Evolutionary conservation across 2,113 vertebrate genomes (phyloP).

Genomic region (Anoura caudifer): DNA sequence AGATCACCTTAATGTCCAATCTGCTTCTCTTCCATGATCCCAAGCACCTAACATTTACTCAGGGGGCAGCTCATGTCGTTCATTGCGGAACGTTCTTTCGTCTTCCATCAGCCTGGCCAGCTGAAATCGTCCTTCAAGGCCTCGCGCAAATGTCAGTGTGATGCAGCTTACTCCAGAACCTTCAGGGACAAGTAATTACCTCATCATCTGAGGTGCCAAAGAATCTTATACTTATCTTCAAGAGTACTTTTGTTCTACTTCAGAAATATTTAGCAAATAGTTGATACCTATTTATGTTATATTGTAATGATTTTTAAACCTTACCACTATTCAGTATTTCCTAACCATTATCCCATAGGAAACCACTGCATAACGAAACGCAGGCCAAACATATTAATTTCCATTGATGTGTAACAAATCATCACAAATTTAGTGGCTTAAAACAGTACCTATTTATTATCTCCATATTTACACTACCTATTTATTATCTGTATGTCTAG

Average conservation of each 20-base stretch:
- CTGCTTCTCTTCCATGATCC: not conserved
- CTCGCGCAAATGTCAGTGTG: not conserved
- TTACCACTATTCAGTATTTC: not conserved
- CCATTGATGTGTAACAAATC: not conserved
- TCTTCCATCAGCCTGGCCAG: not conserved
- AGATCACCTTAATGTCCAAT: not conserved
- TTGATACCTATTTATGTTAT: not conserved
- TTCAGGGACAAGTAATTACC: not conserved
- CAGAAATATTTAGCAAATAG: not conserved
- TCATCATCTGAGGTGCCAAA: not conserved
- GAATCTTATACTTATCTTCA: not conserved
- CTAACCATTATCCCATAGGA: not conserved
- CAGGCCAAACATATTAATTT: not conserved
- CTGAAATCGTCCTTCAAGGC: not conserved
- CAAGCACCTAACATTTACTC: not conserved
- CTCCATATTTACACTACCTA: not conserved
- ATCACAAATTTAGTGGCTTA: not conserved
- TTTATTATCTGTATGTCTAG: not conserved
- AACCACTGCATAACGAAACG: not conserved
- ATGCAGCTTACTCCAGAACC: not conserved
- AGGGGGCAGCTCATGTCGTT: not conserved
- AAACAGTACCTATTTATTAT: not conserved
- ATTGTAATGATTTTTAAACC: not conserved
- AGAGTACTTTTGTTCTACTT: not conserved
- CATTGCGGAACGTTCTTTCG: not conserved